Conservation (phyloP, 2,888 invertebrate genomes). For the Steinernema carpocapsae region DNA sequence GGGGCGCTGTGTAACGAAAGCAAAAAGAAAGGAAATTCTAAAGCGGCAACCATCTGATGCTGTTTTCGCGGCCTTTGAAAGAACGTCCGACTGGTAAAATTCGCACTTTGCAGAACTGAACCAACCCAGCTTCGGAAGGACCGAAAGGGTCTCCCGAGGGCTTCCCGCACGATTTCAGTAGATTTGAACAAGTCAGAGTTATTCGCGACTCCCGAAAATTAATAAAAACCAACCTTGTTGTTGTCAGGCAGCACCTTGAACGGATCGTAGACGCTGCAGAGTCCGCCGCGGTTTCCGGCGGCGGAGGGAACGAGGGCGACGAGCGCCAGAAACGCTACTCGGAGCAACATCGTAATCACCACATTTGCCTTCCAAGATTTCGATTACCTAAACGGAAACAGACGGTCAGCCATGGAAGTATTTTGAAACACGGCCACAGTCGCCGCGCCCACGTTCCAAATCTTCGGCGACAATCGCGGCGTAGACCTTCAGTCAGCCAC, state of each 20-base stretch:
- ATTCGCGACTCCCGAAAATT: not conserved
- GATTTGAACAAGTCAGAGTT: not conserved
- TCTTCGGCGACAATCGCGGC: not conserved
- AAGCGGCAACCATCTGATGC: not conserved
- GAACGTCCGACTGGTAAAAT: too few relatives aligned
- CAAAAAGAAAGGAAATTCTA: not conserved
- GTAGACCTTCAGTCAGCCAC: slow-evolving; percentile 3
- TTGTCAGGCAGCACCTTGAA: slow-evolving; percentile 67
- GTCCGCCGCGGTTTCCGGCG: slow-evolving; percentile 17
- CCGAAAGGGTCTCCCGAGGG: too few relatives aligned
- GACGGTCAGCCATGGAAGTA: not conserved
- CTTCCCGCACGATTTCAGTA: too few relatives aligned
- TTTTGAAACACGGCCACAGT: slow-evolving; percentile 2
- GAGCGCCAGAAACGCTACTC: slow-evolving; percentile 29
- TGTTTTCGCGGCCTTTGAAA: too few relatives aligned
- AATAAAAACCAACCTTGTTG: slow-evolving; percentile 51
- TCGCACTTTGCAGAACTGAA: too few relatives aligned
- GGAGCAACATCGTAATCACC: slow-evolving; percentile 29
- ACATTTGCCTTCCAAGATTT: slow-evolving; percentile 29
- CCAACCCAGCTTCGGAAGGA: too few relatives aligned
- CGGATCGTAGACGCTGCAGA: slow-evolving; percentile 65
- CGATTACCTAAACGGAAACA: slow-evolving; percentile 16
- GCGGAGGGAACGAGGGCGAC: not conserved
- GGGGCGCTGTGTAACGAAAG: not conserved
- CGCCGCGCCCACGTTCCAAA: not conserved